Percentiles rank a stretch among this genome's conserved stretches.
phyloP scores from a whole-genome alignment of 2,113 vertebrate genomes.

The Suncus etruscus region DNA sequence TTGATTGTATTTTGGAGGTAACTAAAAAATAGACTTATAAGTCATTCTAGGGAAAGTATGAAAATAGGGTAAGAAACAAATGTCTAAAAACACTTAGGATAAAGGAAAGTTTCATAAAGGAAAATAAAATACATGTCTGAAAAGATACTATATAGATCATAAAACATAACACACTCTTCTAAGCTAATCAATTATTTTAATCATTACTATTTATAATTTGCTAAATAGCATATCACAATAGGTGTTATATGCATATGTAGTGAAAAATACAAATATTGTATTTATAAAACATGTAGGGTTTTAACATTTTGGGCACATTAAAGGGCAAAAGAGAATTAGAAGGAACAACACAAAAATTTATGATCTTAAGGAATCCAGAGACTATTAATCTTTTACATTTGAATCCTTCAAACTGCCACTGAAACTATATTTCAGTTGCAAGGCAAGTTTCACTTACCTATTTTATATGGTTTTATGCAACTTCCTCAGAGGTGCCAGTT shows the following conservation, averaged over 20 bases:
- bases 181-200: neutral
- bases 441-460: neutral
- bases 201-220: slow-evolving; percentile 31
- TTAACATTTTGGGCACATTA: neutral
- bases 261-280: neutral
- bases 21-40: neutral
- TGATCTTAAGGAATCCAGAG: slow-evolving; percentile 20
- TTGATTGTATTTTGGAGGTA: slow-evolving; percentile 4
- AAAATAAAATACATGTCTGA: neutral
- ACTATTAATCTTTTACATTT: neutral
- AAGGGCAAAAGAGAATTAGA: neutral
- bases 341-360: slow-evolving; percentile 12
- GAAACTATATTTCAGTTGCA: slow-evolving; percentile 52
- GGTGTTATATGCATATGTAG: neutral
- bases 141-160: neutral
- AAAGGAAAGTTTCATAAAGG: slow-evolving; percentile 3
- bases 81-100: neutral
- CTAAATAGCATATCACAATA: neutral
- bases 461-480: slow-evolving; percentile 21
- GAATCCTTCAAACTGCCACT: neutral
- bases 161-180: neutral
- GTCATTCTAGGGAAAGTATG: neutral
- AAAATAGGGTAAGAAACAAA: neutral
- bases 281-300: neutral
- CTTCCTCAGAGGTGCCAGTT: slow-evolving; percentile 42